phyloP scores from a whole-genome alignment of 2,113 vertebrate genomes.

The Orycteropus afer region DNA sequence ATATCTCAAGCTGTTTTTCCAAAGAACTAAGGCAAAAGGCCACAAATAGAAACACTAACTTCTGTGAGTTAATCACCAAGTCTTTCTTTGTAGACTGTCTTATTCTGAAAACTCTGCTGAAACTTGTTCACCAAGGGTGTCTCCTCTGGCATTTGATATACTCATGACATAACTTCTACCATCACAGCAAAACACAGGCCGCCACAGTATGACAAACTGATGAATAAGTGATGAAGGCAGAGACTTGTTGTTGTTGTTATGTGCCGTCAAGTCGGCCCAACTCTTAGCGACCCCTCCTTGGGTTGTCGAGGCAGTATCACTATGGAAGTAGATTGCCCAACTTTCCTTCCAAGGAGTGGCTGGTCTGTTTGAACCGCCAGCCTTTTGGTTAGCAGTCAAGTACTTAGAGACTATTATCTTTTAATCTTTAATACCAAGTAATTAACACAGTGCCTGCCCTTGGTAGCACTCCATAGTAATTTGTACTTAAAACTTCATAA shows the following conservation, averaged over 20 bases:
- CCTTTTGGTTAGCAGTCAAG: no score
- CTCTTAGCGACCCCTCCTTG: no score
- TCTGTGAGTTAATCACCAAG: neutral
- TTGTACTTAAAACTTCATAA: neutral
- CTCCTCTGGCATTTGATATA: neutral
- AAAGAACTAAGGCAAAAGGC: neutral
- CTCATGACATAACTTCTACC: neutral
- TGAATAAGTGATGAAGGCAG: neutral
- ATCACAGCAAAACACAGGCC: neutral
- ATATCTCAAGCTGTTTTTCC: neutral
- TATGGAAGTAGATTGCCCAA: no score
- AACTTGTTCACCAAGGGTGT: neutral
- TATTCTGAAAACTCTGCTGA: neutral
- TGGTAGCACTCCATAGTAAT: neutral
- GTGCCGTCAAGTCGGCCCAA: no score
- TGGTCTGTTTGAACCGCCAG: no score
- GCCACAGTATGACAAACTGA: neutral
- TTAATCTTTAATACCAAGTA: neutral
- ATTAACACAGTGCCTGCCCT: neutral
- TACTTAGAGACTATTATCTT: neutral
- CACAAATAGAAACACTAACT: neutral
- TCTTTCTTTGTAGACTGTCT: neutral
- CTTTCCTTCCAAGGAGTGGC: no score
- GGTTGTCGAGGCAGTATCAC: no score
- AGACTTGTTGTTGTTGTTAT: no score